Conservation (phyloP, 1,140 invertebrate species). For the Brachionus calyciflorus region DNA sequence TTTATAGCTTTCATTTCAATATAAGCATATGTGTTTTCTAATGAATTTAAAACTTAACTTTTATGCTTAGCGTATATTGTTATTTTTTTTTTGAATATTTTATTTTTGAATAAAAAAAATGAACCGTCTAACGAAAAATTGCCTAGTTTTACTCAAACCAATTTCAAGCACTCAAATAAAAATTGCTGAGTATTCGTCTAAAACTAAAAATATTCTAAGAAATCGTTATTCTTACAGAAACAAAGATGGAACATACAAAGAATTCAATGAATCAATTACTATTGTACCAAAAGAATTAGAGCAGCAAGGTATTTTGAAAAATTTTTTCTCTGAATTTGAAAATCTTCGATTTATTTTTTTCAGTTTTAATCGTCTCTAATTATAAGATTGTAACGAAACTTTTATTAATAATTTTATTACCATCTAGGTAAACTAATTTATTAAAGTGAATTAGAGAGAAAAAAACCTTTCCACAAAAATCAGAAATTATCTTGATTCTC, state of each 20-base stretch:
- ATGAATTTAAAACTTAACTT: slow-evolving; percentile 12
- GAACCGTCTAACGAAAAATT: not conserved
- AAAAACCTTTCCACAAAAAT: too few relatives aligned
- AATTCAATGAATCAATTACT: slow-evolving; percentile 40
- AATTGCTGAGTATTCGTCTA: not conserved
- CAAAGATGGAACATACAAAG: slow-evolving; percentile 32
- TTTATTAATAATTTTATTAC: too few relatives aligned
- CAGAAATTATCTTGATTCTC: too few relatives aligned
- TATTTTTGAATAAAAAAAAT: slow-evolving; percentile 4
- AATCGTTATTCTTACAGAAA: slow-evolving; percentile 27
- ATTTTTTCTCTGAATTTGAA: too few relatives aligned
- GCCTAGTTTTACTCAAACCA: not conserved
- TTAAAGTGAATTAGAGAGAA: too few relatives aligned
- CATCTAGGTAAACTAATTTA: too few relatives aligned
- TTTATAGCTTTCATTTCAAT: too few relatives aligned
- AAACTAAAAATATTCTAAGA: slow-evolving; percentile 8
- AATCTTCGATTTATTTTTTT: too few relatives aligned
- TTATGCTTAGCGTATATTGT: slow-evolving; percentile 4
- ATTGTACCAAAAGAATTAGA: slow-evolving; percentile 33
- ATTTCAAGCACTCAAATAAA: not conserved
- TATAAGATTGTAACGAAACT: too few relatives aligned
- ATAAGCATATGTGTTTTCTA: not conserved
- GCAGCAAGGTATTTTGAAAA: not conserved
- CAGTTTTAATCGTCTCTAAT: too few relatives aligned
- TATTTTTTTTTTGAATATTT: too few relatives aligned